Conservation (phyloP, 1,140 invertebrate genomes). For the Drosophila neocordata region DNA sequence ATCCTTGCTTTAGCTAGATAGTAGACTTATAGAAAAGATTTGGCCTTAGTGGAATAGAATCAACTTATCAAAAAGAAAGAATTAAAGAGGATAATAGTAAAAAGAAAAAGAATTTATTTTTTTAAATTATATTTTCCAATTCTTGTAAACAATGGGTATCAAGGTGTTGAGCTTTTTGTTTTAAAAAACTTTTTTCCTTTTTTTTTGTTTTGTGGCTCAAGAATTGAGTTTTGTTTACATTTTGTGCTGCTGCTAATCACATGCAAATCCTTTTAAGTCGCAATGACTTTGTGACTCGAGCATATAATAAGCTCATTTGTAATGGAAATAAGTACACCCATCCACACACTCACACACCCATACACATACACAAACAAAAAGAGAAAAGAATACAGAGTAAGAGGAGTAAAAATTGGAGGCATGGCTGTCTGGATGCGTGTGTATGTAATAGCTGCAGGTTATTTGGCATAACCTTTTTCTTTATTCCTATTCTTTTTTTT, state of each 20-base stretch:
- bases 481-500: slow-evolving; percentile 15
- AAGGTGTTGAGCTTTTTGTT: not conserved
- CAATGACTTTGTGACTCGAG: slow-evolving; percentile 77
- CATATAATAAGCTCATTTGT: slow-evolving; percentile 80
- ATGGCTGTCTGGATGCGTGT: not conserved
- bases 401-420: not conserved
- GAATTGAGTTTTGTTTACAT: slow-evolving; percentile 79
- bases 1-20: no score
- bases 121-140: no score
- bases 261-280: slow-evolving; percentile 81
- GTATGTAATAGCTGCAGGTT: slow-evolving; percentile 64
- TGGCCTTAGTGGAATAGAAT: no score
- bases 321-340: slow-evolving; percentile 61
- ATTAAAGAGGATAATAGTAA: not conserved
- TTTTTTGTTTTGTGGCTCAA: slow-evolving; percentile 64
- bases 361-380: not conserved
- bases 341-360: slow-evolving; percentile 12
- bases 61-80: no score
- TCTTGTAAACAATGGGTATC: slow-evolving; percentile 11
- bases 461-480: slow-evolving; percentile 72
- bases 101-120: not conserved
- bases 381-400: not conserved
- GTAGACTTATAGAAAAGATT: no score
- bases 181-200: slow-evolving; percentile 14
- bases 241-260: slow-evolving; percentile 77